Evolutionary conservation across 2,888 invertebrate species (phyloP).

Genomic region (Pseudococcus viburni): DNA sequence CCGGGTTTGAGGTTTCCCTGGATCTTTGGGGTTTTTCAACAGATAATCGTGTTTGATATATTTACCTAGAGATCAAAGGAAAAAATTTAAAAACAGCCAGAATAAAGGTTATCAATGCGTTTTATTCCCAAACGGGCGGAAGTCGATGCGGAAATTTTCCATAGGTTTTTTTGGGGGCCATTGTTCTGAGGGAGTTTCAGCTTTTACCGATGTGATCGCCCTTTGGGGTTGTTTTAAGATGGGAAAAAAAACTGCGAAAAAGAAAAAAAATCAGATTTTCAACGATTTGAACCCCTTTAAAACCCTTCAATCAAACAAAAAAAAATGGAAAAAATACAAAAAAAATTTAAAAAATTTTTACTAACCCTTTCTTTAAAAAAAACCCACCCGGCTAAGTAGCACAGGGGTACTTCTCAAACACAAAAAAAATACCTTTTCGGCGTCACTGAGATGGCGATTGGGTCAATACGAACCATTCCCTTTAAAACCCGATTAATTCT

Average conservation of each 20-base stretch:
- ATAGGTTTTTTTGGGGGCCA: constrained; percentile 84
- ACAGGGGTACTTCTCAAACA: constrained; percentile 90
- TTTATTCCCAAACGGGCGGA: constrained; percentile 31
- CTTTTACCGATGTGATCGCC: constrained; percentile 84
- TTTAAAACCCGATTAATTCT: constrained; percentile 84
- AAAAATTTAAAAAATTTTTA: not conserved
- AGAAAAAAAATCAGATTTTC: no score
- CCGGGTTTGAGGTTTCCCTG: constrained; percentile 85
- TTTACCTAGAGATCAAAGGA: constrained; percentile 10
- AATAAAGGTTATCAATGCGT: not conserved
- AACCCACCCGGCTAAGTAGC: constrained; percentile 82
- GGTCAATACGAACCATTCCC: constrained; percentile 84
- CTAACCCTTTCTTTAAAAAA: no score
- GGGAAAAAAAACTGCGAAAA: constrained; percentile 78
- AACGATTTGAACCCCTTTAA: no score
- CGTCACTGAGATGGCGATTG: constrained; percentile 78
- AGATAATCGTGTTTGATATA: constrained; percentile 57
- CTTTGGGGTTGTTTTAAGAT: constrained; percentile 87
- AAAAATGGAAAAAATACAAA: constrained; percentile 68
- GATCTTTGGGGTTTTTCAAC: constrained; percentile 78
- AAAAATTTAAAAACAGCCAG: not conserved
- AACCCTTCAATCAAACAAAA: no score
- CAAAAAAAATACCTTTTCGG: constrained; percentile 83
- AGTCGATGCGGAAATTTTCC: constrained; percentile 67
- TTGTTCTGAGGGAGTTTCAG: constrained; percentile 93